These are phyloP conservation scores for Chromobotia macracanthus DNA, from an alignment of 2,797 vertebrate species.

Conservation along the genomic window DNA sequence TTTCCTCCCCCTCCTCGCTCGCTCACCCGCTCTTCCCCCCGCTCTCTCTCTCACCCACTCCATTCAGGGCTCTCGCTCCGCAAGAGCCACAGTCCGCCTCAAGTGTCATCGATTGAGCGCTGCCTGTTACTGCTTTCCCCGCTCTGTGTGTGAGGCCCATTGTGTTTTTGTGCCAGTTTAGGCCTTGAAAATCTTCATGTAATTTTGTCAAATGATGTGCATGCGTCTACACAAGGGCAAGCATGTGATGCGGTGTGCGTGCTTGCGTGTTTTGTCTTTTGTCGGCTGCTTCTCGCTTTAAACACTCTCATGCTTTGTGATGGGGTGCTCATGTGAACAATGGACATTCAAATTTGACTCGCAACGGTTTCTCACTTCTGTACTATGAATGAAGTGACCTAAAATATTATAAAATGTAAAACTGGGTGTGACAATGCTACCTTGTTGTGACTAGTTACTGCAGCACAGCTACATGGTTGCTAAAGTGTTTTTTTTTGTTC, in stretches of 20 bases:
- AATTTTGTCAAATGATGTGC: slow-evolving; percentile 49
- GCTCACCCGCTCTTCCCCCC: slow-evolving; percentile 42
- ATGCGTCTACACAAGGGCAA: slow-evolving; percentile 17
- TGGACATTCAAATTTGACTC: too few relatives aligned
- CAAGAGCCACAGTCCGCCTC: slow-evolving; percentile 60
- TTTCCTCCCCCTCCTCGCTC: slow-evolving; percentile 46
- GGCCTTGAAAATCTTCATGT: slow-evolving; percentile 51
- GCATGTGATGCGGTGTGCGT: neutral
- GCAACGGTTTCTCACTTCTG: too few relatives aligned
- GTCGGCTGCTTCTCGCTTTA: neutral
- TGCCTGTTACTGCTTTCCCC: slow-evolving; percentile 58
- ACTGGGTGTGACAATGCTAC: too few relatives aligned
- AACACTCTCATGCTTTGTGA: too few relatives aligned
- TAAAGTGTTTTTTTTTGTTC: neutral
- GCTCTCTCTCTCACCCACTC: slow-evolving; percentile 29
- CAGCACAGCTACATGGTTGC: neutral
- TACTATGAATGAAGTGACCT: too few relatives aligned
- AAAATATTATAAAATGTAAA: too few relatives aligned
- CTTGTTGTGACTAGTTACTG: too few relatives aligned
- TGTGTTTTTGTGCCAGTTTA: slow-evolving; percentile 46
- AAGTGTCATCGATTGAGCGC: slow-evolving; percentile 63
- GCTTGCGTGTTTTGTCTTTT: neutral
- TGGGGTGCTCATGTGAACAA: neutral
- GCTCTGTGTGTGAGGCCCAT: slow-evolving; percentile 48
- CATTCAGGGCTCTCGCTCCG: slow-evolving; percentile 56